Evolutionary conservation across 2,113 vertebrate genomes (phyloP), one percentile per base, ranked within the genome.

Genomic region (Myotis lucifugus): DNA sequence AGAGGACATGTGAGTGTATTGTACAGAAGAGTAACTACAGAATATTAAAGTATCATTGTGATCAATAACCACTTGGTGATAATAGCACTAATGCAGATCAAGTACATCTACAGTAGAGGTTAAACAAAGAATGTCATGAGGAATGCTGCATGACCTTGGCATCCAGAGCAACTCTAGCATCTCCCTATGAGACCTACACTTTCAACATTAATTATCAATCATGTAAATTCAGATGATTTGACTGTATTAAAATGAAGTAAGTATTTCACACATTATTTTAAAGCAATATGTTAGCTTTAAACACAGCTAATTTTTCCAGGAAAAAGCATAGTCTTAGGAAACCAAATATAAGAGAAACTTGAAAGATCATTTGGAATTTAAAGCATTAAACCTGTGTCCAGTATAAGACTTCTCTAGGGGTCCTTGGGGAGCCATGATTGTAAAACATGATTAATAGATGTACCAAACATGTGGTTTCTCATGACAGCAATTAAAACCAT

Each of bases 131-230:
- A 19, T 4, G 4, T 6, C 9, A 0, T 2, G 2, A 40, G 5
- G 7, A 64, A 40, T 15, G 6, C 7, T 73, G 19, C 2, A 14
- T 32, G 42, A 21, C 6, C 23, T 29, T 4, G 32, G 27, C 48
- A 14, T 64, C 14, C 27, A 3, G 34, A 21, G 8, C 0, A 19
- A 67, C 46, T 3, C 29, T 15, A 7, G 15, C 32, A 0, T 13
- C 32, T 48, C 23, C 29, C 29, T 5, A 3, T 19, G 12, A 59
- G 27, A 78, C 1, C 10, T 19, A 32, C 1, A 32, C 29, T 18
- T 69, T 64, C 54, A 72, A 15, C 6, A 25, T 19, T n/a, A 29
- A 66, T 78, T 34, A 82, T 37, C 37, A 54, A 1, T 46, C 5
- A 2, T n/a, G 66, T 84, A 90, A 73, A 67, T 25, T 37, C 42